Percentiles rank a stretch among this genome's conserved stretches.
Conservation (phyloP, 37 sponge, comb jelly and placozoan genomes). For the Cladorhizidae sp. region DNA sequence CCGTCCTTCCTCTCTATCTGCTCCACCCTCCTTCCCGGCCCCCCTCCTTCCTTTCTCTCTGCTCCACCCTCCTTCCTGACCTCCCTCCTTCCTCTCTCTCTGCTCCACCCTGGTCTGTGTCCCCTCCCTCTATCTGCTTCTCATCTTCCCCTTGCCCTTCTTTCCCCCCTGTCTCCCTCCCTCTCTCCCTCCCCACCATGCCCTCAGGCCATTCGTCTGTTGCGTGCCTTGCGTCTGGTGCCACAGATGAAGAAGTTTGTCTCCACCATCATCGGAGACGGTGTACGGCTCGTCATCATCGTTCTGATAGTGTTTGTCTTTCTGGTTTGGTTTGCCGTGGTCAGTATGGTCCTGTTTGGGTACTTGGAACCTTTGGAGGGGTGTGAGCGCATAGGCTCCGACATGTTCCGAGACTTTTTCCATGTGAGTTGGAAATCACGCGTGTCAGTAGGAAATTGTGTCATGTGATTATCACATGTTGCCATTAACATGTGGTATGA, state of each 20-base stretch:
- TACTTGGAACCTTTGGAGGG: neutral
- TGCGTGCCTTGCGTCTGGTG: slow-evolving; percentile 1
- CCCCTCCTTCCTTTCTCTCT: neutral
- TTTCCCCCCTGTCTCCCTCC: neutral
- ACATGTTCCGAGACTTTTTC: slow-evolving; percentile 42
- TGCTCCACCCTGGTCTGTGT: neutral
- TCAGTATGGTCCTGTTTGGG: slow-evolving; percentile 18
- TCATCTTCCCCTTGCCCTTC: neutral
- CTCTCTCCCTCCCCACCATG: no score
- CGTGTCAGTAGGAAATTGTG: neutral
- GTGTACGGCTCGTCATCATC: neutral
- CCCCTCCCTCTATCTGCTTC: no score
- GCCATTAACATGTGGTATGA: no score
- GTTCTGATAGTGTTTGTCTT: slow-evolving; percentile 15
- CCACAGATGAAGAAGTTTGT: neutral
- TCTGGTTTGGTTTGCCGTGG: slow-evolving; percentile 21
- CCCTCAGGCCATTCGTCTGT: slow-evolving; percentile 3
- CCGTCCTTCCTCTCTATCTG: no score
- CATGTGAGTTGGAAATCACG: slow-evolving; percentile 12
- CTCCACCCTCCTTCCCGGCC: no score
- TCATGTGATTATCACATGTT: slow-evolving; percentile 1
- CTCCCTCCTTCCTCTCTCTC: neutral
- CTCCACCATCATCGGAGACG: slow-evolving; percentile 14
- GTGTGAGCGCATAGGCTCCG: slow-evolving; percentile 14
- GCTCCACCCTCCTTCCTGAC: neutral